Conservation (phyloP, 1,140 invertebrate genomes). For the Chironomus tepperi region DNA sequence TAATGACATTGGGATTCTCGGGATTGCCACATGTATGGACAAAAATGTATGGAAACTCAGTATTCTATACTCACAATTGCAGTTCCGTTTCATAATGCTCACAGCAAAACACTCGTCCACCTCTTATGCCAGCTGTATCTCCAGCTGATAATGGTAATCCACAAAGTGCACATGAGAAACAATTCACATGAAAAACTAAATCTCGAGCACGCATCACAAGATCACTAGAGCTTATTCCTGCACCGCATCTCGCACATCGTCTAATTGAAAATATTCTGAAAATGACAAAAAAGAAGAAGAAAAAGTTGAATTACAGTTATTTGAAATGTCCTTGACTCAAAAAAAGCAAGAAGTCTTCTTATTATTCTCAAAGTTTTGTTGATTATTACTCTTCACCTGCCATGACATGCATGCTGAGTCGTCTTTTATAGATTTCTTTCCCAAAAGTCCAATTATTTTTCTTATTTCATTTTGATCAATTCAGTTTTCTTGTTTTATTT, state of each 20-base stretch:
- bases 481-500: not conserved
- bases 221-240: slow-evolving; percentile 78
- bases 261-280: slow-evolving; percentile 68
- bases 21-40: too few relatives aligned
- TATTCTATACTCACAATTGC: not conserved
- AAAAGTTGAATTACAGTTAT: not conserved
- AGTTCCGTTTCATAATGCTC: slow-evolving; percentile 46
- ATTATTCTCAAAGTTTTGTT: too few relatives aligned
- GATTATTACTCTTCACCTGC: too few relatives aligned
- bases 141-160: slow-evolving; percentile 66
- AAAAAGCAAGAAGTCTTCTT: too few relatives aligned
- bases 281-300: slow-evolving; percentile 31
- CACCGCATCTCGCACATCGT: slow-evolving; percentile 73
- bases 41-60: too few relatives aligned
- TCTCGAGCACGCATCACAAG: slow-evolving; percentile 85
- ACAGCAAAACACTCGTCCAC: slow-evolving; percentile 66
- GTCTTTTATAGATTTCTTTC: slow-evolving; percentile 25
- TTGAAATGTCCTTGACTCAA: not conserved
- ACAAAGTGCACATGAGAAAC: slow-evolving; percentile 84
- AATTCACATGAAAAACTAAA: slow-evolving; percentile 81
- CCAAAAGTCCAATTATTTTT: not conserved
- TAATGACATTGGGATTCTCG: too few relatives aligned
- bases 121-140: slow-evolving; percentile 82
- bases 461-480: not conserved
- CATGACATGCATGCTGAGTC: too few relatives aligned